A percentile compares a stretch with the other conserved stretches of the same genome.
Evolutionary conservation across 1,140 invertebrate genomes (phyloP).

Genomic region (Laupala kohalensis): DNA sequence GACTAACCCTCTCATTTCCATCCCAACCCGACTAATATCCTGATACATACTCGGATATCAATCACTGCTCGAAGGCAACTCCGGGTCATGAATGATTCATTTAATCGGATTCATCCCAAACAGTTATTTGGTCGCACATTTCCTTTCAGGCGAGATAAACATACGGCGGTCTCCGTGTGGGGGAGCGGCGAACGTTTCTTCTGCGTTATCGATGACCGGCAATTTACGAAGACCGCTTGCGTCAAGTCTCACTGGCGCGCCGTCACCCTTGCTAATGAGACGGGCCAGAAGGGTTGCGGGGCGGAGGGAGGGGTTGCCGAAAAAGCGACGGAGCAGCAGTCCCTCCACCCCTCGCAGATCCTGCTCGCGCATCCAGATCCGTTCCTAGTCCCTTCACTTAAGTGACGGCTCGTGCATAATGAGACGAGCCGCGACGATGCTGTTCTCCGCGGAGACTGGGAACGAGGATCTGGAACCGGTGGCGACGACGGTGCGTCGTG

Average conservation of each 20-base stretch:
- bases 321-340: neutral
- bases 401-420: neutral
- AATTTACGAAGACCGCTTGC: neutral
- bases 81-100: neutral
- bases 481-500: neutral
- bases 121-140: neutral
- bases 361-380: neutral
- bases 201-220: neutral
- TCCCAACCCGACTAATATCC: neutral
- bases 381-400: neutral
- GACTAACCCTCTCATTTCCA: neutral
- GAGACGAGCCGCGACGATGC: neutral
- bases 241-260: neutral
- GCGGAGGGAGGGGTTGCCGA: neutral
- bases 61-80: neutral
- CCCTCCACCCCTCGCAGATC: neutral
- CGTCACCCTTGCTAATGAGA: neutral
- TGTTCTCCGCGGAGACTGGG: no score
- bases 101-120: neutral
- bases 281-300: neutral
- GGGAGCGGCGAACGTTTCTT: neutral
- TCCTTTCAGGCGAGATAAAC: neutral
- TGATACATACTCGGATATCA: neutral
- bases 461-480: no score
- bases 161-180: neutral